Percentiles rank a stretch among this genome's conserved stretches.
Evolutionary conservation across 2,113 vertebrate genomes (phyloP).

Genomic region (Amphiprion percula): DNA sequence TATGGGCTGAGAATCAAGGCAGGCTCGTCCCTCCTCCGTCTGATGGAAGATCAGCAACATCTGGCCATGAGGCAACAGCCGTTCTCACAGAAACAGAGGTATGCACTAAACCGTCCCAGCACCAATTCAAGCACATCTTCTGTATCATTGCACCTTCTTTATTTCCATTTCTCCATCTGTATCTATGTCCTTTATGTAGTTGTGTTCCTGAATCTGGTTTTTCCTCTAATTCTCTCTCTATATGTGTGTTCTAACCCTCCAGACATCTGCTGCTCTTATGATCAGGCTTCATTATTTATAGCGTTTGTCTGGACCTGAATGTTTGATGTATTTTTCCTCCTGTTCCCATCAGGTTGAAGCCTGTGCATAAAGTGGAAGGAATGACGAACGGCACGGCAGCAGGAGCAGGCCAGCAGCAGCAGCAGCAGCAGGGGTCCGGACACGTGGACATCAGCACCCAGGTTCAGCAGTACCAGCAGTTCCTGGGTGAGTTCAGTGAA

Average conservation of each 20-base stretch:
- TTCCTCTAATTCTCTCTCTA: constrained; percentile 1
- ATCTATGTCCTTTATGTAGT: neutral
- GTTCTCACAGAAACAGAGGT: constrained; percentile 96
- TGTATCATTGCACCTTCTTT: neutral
- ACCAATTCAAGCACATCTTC: neutral
- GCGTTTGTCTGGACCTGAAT: constrained; percentile 4
- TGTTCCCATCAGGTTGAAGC: constrained; percentile 87
- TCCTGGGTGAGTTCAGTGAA: constrained; percentile 86
- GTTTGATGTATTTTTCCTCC: neutral
- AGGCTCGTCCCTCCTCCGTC: constrained; percentile 90
- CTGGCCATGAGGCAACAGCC: constrained; percentile 95
- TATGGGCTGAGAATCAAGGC: constrained; percentile 95
- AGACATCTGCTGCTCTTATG: neutral
- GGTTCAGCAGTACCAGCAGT: constrained; percentile 96
- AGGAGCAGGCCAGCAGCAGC: constrained; percentile 86
- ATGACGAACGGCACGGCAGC: constrained; percentile 92
- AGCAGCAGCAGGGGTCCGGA: constrained; percentile 85
- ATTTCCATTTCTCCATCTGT: neutral
- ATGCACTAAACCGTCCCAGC: neutral
- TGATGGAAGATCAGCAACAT: constrained; percentile 96
- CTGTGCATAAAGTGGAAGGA: constrained; percentile 94
- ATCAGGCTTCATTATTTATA: constrained; percentile 13
- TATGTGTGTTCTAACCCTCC: neutral
- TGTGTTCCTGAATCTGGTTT: neutral
- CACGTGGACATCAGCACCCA: constrained; percentile 94